Percentiles rank a stretch among this genome's conserved stretches.
Conservation (phyloP, 2,888 invertebrate genomes). For the Andrena hattorfiana region DNA sequence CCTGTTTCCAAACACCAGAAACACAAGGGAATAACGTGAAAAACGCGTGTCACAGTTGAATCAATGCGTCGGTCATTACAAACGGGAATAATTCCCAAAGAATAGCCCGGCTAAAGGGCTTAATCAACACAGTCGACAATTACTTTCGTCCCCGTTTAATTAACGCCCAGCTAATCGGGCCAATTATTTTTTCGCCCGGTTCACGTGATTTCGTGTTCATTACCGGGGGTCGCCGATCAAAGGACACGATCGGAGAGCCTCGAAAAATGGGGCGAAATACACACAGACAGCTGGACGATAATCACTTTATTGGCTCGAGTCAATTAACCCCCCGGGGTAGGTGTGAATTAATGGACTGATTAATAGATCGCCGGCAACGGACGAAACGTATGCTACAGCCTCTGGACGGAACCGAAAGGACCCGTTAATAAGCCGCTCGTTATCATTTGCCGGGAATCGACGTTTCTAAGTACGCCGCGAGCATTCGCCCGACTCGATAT, state of each 20-base stretch:
- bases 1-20: neutral
- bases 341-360: constrained; percentile 37
- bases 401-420: neutral
- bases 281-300: neutral
- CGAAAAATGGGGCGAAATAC: neutral
- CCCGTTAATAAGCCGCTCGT: constrained; percentile 16
- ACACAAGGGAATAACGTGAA: neutral
- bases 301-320: constrained; percentile 17
- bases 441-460: neutral
- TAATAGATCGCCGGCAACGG: constrained; percentile 3
- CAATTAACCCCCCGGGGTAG: constrained; percentile 15
- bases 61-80: neutral
- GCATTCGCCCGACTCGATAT: constrained; percentile 1
- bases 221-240: constrained; percentile 27
- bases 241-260: neutral
- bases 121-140: constrained; percentile 25
- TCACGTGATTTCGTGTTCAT: constrained; percentile 32
- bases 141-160: constrained; percentile 39
- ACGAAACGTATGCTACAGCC: neutral
- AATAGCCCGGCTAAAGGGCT: neutral
- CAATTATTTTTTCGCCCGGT: constrained; percentile 25
- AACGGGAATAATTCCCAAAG: neutral
- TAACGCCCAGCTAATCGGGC: constrained; percentile 12
- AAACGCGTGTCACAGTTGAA: neutral
- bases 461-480: neutral